Percentiles rank a stretch among this genome's conserved stretches.
These are phyloP conservation scores for Halcyon senegalensis DNA, from an alignment of 2,113 vertebrate species.

Conservation along the genomic window DNA sequence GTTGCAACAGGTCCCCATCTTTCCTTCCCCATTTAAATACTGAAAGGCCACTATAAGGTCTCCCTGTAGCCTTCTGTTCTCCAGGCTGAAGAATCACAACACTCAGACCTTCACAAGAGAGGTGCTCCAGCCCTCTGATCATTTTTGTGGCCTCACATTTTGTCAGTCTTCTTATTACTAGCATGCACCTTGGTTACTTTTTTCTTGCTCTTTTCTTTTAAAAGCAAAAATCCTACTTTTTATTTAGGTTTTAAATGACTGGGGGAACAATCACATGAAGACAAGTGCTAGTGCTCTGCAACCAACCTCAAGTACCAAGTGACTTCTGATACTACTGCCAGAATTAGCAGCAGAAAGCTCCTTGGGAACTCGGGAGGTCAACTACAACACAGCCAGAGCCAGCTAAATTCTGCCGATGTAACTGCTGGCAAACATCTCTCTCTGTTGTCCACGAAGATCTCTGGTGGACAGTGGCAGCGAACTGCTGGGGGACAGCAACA, in stretches of 20 bases:
- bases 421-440: not conserved
- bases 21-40: not conserved
- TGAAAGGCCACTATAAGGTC: not conserved
- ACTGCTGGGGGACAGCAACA: not conserved
- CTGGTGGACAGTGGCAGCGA: not conserved
- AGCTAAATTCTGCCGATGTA: not conserved
- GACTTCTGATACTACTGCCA: fast-evolving
- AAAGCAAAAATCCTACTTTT: not conserved
- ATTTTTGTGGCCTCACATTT: not conserved
- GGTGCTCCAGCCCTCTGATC: not conserved
- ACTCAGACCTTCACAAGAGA: not conserved
- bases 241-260: not conserved
- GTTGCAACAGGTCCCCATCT: not conserved
- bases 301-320: not conserved
- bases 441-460: not conserved
- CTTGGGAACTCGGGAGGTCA: not conserved
- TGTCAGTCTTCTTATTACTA: not conserved
- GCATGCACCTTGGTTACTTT: not conserved
- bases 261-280: not conserved
- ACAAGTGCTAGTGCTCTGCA: fast-evolving
- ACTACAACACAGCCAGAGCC: fast-evolving
- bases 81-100: not conserved
- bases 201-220: not conserved
- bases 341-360: not conserved
- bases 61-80: not conserved